phyloP scores from a whole-genome alignment of 2,797 vertebrate genomes.

The Acrossocheilus wenchowensis region DNA sequence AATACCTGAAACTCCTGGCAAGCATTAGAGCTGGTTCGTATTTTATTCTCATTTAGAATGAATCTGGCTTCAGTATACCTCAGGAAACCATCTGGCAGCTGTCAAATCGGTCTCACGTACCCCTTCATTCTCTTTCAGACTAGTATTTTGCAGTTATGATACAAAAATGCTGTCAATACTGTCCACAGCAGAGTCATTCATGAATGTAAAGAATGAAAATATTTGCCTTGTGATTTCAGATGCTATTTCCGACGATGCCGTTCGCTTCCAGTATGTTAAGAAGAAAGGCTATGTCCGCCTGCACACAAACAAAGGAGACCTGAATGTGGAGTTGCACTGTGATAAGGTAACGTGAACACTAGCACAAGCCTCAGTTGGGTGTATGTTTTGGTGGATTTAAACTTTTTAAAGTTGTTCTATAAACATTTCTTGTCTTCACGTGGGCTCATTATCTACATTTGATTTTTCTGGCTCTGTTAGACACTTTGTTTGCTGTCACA shows the following conservation, averaged over 20 bases:
- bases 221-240: constrained; percentile 73
- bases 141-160: neutral
- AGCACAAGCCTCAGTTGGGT: neutral
- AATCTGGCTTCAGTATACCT: constrained; percentile 1
- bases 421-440: neutral
- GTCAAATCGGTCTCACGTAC: neutral
- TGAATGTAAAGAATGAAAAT: constrained; percentile 17
- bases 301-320: constrained; percentile 91
- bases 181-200: neutral
- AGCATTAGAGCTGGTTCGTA: neutral
- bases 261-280: constrained; percentile 94
- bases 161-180: neutral
- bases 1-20: constrained; percentile 22
- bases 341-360: constrained; percentile 83
- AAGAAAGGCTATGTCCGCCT: constrained; percentile 96
- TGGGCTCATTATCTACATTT: neutral
- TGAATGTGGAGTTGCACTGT: constrained; percentile 94
- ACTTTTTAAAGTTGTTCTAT: neutral
- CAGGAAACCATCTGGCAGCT: neutral
- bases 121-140: neutral
- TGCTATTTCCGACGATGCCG: constrained; percentile 88
- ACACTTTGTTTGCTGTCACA: constrained; percentile 13
- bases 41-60: neutral
- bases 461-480: constrained; percentile 5
- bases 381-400: neutral